These are phyloP conservation scores for Psettodes erumei DNA, from an alignment of 2,113 vertebrate species.

Conservation along the genomic window DNA sequence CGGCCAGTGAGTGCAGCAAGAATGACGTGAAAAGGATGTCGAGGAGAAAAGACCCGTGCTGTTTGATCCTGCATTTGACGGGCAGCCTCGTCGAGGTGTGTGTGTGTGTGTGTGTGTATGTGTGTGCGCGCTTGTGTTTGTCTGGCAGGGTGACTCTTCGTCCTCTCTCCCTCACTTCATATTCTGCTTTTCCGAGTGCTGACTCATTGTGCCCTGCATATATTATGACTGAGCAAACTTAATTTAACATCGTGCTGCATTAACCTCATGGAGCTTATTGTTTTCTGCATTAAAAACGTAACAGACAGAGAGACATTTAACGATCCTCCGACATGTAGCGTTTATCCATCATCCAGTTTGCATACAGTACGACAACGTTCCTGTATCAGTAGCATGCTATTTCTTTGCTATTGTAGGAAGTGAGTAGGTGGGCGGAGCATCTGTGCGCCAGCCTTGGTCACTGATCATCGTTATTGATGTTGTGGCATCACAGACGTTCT, in stretches of 20 bases:
- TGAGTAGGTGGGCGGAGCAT: not conserved
- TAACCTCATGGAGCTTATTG: not conserved
- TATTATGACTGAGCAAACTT: constrained; percentile 13
- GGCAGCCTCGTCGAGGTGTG: not conserved
- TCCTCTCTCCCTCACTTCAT: constrained; percentile 2
- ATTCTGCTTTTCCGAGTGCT: constrained; percentile 13
- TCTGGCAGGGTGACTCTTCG: not conserved
- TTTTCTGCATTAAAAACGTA: not conserved
- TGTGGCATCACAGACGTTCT: not conserved
- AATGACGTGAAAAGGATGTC: constrained; percentile 19
- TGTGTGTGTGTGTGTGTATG: not conserved
- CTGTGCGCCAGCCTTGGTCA: not conserved
- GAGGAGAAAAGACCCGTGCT: not conserved
- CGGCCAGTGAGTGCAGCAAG: constrained; percentile 10
- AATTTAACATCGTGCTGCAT: not conserved
- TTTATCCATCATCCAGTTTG: not conserved
- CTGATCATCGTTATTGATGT: not conserved
- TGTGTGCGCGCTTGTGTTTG: constrained; percentile 13
- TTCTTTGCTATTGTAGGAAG: not conserved
- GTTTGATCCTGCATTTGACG: constrained; percentile 9
- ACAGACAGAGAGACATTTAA: not conserved
- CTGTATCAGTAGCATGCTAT: not conserved
- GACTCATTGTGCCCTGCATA: constrained; percentile 39
- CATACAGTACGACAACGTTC: too few relatives aligned
- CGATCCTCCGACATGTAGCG: not conserved